phyloP scores from a whole-genome alignment of 2,113 vertebrate species.

The Nerophis lumbriciformis region DNA sequence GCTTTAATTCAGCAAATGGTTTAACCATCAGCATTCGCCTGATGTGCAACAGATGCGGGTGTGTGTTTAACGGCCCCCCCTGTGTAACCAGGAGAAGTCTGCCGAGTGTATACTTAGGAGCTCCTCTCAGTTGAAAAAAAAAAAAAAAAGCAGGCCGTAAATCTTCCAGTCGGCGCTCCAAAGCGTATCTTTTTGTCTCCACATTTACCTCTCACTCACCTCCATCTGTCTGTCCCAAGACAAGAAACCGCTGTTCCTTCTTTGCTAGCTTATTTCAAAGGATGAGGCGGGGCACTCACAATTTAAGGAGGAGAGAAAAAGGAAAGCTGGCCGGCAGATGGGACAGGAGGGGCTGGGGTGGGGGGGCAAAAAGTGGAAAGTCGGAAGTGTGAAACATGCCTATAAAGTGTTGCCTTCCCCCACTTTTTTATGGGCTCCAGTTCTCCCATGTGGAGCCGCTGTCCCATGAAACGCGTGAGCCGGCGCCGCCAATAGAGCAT shows the following conservation, averaged over 20 bases:
- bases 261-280: conserved; percentile 38
- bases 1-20: conserved; percentile 31
- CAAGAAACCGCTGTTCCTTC: conserved; percentile 46
- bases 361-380: conserved; percentile 48
- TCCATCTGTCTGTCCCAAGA: conserved; percentile 50
- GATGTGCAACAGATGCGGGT: conserved; percentile 52
- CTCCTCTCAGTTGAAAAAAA: conserved; percentile 17
- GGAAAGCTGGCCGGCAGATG: conserved; percentile 25
- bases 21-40: conserved; percentile 34
- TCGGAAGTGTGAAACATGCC: conserved; percentile 76
- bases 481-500: conserved; percentile 57
- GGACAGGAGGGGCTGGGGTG: conserved; percentile 4
- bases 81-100: conserved; percentile 47
- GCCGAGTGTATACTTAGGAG: conserved; percentile 51
- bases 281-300: conserved; percentile 7
- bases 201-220: conserved; percentile 50
- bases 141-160: conserved; percentile 44
- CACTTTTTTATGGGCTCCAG: conserved; percentile 56
- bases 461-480: conserved; percentile 59
- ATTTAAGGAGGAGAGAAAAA: conserved; percentile 15
- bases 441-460: conserved; percentile 64
- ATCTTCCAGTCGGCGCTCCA: conserved; percentile 41
- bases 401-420: conserved; percentile 64
- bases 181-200: conserved; percentile 48
- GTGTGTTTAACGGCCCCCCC: conserved; percentile 45